phyloP scores from a whole-genome alignment of 1,140 invertebrate genomes.

The Lethrus apterus region DNA sequence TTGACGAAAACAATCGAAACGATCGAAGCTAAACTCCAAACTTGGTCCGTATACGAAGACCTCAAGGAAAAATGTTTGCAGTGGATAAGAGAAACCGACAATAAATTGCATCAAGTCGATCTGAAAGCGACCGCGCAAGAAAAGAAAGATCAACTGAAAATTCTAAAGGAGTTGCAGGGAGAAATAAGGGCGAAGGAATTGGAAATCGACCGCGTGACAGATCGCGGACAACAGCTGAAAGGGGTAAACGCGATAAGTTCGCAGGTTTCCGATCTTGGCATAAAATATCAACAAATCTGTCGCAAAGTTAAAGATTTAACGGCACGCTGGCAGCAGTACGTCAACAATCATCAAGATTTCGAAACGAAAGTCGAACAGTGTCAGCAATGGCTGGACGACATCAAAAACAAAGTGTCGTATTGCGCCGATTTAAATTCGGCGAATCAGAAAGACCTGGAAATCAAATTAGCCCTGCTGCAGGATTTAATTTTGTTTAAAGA shows the following conservation, averaged over 20 bases:
- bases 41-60: constrained; percentile 88
- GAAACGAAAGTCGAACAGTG: constrained; percentile 72
- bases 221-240: constrained; percentile 77
- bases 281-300: constrained; percentile 85
- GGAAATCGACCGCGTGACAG: constrained; percentile 87
- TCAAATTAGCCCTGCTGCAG: constrained; percentile 75
- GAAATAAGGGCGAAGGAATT: constrained; percentile 85
- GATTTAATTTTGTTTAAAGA: constrained; percentile 83
- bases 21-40: constrained; percentile 73
- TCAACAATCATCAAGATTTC: constrained; percentile 82
- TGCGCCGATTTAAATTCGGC: constrained; percentile 74
- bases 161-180: constrained; percentile 71
- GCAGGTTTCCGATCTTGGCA: constrained; percentile 77
- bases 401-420: constrained; percentile 75
- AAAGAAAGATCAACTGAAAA: constrained; percentile 78
- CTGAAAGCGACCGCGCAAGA: constrained; percentile 74
- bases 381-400: constrained; percentile 74
- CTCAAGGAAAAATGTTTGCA: constrained; percentile 73
- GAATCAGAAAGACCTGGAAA: constrained; percentile 77
- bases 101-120: constrained; percentile 80
- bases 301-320: constrained; percentile 87
- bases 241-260: constrained; percentile 57
- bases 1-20: constrained; percentile 69
- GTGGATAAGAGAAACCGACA: constrained; percentile 88
- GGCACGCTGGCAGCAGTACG: constrained; percentile 86